Base-by-base conservation (phyloP, 2,113 vertebrate species). In the Catagonus wagneri region DNA sequence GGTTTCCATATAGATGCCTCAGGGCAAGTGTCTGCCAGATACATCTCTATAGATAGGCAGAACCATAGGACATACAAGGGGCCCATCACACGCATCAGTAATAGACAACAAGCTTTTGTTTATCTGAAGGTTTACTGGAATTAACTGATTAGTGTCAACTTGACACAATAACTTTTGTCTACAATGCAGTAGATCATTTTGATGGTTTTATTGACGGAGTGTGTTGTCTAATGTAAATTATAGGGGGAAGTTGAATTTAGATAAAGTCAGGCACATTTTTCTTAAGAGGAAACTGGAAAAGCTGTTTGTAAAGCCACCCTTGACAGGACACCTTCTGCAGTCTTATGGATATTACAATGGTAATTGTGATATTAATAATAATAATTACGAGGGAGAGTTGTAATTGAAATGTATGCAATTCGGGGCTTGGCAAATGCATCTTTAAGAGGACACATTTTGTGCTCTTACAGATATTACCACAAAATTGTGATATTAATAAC, bases 131-230 rank as follows among this genome's bases (percentile, higher is more conserved):
- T 99, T 99, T 99, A 99, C 99, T 99, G 99, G 99, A 99, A 99
- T 99, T 99, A 99, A 99, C 99, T 98, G 99, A 99, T 99, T 99
- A 99, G 99, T 99, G 99, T 99, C 99, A 99, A 99, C 98, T 98
- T 99, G 98, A 99, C 99, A 99, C 99, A 98, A 98, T 99, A 99
- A 99, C 98, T 99, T 99, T 98, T 99, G 98, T 99, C 99, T 99
- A 98, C 98, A 98, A 98, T 97, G 98, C 98, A 98, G 98, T 99
- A 98, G 98, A 99, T 99, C 98, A 98, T 98, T 98, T 97, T 98
- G 99, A 98, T 99, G 98, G 98, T 97, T 98, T 98, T 99, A 99
- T 99, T 99, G 99, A 99, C 99, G 98, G 99, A 99, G 98, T 97
- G 98, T 94, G 98, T 85, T 99, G 99, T 99, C 99, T 99, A 99